These are phyloP conservation scores for Pristiophorus japonicus DNA, from an alignment of 2,113 vertebrate species.

Conservation along the genomic window DNA sequence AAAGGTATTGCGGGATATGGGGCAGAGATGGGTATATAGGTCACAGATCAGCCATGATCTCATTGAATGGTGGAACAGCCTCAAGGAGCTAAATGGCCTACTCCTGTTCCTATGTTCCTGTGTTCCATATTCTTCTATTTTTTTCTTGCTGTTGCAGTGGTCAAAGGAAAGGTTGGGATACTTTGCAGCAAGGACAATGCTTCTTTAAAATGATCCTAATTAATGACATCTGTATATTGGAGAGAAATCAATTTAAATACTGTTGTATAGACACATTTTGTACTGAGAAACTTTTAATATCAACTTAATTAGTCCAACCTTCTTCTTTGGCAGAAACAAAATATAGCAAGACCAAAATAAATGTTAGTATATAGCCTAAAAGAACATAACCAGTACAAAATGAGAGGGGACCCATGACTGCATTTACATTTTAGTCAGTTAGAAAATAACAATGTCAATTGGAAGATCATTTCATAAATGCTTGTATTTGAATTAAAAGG, in stretches of 20 bases:
- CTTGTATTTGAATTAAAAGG: background rate
- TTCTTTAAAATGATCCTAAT: background rate
- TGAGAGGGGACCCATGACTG: background rate
- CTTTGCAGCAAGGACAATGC: background rate
- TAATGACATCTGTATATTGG: background rate
- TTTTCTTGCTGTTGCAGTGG: background rate
- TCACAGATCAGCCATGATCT: no score
- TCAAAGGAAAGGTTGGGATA: background rate
- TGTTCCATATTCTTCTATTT: background rate
- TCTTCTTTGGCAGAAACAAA: background rate
- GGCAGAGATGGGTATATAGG: no score
- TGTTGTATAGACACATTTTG: background rate
- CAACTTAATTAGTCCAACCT: background rate
- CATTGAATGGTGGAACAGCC: no score
- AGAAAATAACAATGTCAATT: no score
- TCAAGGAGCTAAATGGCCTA: no score
- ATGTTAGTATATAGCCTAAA: background rate
- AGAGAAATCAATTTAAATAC: background rate
- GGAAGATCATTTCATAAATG: background rate
- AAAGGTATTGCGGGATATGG: no score
- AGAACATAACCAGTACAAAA: background rate
- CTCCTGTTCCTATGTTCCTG: no score
- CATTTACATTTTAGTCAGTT: background rate
- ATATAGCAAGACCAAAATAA: background rate
- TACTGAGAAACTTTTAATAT: background rate